Evolutionary conservation across 2,797 vertebrate species (phyloP).

Genomic region (Telmatherina bonti): DNA sequence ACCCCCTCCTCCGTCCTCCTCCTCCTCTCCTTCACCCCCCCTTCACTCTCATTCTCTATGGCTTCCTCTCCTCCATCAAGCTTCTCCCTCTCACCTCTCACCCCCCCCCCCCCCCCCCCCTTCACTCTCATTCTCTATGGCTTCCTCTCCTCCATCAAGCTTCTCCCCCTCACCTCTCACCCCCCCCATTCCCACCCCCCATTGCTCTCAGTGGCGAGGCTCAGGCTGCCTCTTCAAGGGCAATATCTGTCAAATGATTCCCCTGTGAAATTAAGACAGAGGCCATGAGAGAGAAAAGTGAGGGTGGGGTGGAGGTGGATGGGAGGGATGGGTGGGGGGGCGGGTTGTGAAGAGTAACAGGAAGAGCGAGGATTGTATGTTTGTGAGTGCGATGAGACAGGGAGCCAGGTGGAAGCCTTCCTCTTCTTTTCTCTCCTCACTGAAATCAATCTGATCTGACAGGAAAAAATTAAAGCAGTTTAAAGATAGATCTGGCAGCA

Average conservation of each 20-base stretch:
- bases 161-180: conserved; percentile 9
- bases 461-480: conserved; percentile 52
- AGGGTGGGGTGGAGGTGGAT: not conserved
- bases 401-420: conserved; percentile 57
- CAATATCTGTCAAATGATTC: conserved; percentile 85
- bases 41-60: conserved; percentile 67
- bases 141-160: conserved; percentile 62
- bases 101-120: conserved; percentile 44
- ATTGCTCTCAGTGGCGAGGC: conserved; percentile 74
- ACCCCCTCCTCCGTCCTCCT: conserved; percentile 13
- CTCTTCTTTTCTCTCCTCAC: conserved; percentile 19
- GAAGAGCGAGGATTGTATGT: conserved; percentile 17
- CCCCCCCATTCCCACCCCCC: conserved; percentile 52
- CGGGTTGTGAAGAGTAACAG: conserved; percentile 9
- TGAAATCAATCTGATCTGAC: conserved; percentile 63
- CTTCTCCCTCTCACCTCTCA: conserved; percentile 33
- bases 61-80: conserved; percentile 62
- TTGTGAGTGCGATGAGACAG: conserved; percentile 21
- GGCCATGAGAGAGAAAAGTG: conserved; percentile 71
- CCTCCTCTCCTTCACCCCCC: conserved; percentile 40
- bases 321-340: not conserved
- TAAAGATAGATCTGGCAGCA: conserved; percentile 66
- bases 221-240: conserved; percentile 82
- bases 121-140: conserved; percentile 67
- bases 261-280: conserved; percentile 84